phyloP scores from a whole-genome alignment of 2,888 invertebrate species.

The Lomographa bimaculata region DNA sequence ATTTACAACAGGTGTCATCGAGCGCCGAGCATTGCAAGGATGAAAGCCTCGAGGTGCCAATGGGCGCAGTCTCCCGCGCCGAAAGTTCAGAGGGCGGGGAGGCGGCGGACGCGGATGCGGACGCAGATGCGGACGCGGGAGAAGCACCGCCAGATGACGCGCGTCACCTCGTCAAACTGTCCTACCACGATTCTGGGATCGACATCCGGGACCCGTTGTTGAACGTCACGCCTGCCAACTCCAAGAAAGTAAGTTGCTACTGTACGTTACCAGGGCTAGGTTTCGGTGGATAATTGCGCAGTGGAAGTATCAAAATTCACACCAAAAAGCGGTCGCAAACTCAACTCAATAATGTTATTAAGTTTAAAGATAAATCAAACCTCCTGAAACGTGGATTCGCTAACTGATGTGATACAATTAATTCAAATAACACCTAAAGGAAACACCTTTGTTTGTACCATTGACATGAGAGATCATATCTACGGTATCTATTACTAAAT shows the following conservation, averaged over 20 bases:
- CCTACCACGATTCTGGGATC: constrained; percentile 95
- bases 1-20: constrained; percentile 60
- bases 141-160: constrained; percentile 51
- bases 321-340: neutral
- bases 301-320: no score
- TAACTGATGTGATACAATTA: no score
- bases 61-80: constrained; percentile 36
- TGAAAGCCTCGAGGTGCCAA: constrained; percentile 59
- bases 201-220: constrained; percentile 92
- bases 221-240: constrained; percentile 85
- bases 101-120: constrained; percentile 58
- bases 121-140: constrained; percentile 70
- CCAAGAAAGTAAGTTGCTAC: constrained; percentile 85
- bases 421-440: no score
- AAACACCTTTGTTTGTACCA: no score
- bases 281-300: no score
- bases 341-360: neutral
- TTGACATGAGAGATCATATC: no score
- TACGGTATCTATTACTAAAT: no score
- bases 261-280: no score
- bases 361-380: no score
- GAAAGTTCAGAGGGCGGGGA: constrained; percentile 38
- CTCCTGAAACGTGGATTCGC: no score
- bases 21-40: constrained; percentile 66
- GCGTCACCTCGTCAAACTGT: constrained; percentile 89